Evolutionary conservation across 2,797 vertebrate genomes (phyloP).

Genomic region (Mus minutoides): DNA sequence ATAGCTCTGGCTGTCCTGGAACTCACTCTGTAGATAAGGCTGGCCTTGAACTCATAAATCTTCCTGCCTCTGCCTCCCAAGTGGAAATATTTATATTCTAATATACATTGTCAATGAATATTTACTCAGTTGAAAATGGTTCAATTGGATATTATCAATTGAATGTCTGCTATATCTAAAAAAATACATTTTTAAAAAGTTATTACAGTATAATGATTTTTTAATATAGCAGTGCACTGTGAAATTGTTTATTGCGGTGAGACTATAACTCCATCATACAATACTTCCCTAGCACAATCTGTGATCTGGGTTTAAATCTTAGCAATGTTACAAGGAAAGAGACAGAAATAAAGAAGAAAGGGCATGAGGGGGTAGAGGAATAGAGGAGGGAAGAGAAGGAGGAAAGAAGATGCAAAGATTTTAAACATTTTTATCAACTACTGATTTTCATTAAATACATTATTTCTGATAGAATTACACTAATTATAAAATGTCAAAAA

Average conservation of each 20-base stretch:
- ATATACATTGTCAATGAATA: not conserved
- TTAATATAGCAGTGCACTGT: not conserved
- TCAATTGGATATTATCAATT: not conserved
- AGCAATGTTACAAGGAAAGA: not conserved
- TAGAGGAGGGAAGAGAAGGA: not conserved
- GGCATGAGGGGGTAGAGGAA: not conserved
- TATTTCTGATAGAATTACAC: not conserved
- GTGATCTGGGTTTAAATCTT: not conserved
- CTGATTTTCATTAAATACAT: not conserved
- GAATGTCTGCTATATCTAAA: not conserved
- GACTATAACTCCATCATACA: not conserved
- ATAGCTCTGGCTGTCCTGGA: no score
- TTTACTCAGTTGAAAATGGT: not conserved
- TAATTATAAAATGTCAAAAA: not conserved
- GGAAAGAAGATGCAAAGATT: not conserved
- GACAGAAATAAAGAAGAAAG: not conserved
- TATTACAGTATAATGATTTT: not conserved
- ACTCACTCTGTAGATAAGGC: no score
- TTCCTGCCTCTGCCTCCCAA: no score
- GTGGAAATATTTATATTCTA: not conserved
- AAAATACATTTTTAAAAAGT: not conserved
- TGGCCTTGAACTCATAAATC: no score
- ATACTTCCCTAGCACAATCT: no score
- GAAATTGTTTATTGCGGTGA: not conserved
- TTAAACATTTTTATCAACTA: not conserved